Evolutionary conservation across 1,140 invertebrate genomes (phyloP).

Genomic region (Pararge aegeria): DNA sequence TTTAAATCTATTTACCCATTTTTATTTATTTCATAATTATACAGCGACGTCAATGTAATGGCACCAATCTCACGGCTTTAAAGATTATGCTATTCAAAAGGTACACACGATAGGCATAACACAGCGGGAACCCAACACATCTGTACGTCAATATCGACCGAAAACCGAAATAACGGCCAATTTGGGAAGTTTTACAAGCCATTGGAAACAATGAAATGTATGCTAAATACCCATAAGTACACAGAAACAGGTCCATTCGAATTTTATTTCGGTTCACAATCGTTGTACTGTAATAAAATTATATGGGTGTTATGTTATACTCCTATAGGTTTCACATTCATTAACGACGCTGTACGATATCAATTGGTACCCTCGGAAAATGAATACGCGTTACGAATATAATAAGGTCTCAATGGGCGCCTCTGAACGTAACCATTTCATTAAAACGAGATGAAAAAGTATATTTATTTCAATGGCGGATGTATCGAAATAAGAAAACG

Average conservation of each 20-base stretch:
- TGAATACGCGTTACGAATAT: conserved; percentile 34
- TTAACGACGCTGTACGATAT: conserved; percentile 28
- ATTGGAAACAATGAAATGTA: conserved; percentile 22
- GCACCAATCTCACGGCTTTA: conserved; percentile 13
- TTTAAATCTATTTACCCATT: no score
- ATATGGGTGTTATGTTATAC: conserved; percentile 17
- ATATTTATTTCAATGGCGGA: conserved; percentile 9
- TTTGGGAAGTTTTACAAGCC: conserved; percentile 21
- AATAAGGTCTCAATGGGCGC: conserved; percentile 21
- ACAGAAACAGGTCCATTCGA: conserved; percentile 11
- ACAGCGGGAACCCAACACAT: conserved; percentile 16
- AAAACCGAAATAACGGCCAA: conserved; percentile 20
- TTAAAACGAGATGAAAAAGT: conserved; percentile 24
- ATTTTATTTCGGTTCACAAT: conserved; percentile 13
- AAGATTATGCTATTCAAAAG: conserved; percentile 20
- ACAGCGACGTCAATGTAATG: conserved; percentile 9
- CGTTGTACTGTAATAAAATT: conserved; percentile 33
- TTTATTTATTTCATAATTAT: conserved; percentile 11
- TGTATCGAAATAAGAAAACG: not conserved
- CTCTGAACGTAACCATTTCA: conserved; percentile 24
- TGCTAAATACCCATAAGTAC: conserved; percentile 12
- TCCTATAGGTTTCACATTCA: conserved; percentile 24
- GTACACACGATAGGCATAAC: conserved; percentile 17
- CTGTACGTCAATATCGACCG: conserved; percentile 20
- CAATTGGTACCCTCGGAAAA: conserved; percentile 30